Percentiles rank a stretch among this genome's conserved stretches.
Evolutionary conservation across 2,888 invertebrate species (phyloP).

Genomic region (Athalia rosae): DNA sequence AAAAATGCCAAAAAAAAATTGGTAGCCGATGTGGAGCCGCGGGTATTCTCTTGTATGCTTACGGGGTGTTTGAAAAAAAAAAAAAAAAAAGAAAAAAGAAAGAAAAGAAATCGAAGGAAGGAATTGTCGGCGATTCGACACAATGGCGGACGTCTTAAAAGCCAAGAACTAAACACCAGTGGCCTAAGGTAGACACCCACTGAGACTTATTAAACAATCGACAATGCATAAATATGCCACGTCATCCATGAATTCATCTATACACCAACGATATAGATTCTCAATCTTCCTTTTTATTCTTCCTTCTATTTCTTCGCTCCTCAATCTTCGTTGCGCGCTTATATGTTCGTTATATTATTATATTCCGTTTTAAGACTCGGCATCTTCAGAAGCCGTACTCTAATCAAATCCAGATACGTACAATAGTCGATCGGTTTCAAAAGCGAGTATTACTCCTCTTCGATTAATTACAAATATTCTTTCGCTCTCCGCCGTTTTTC

Average conservation of each 20-base stretch:
- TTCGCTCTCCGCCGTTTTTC: too few relatives aligned
- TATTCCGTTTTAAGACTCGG: constrained; percentile 31
- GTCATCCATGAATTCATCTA: constrained; percentile 60
- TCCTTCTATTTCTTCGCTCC: constrained; percentile 5
- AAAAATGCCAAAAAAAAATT: too few relatives aligned
- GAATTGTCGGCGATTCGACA: constrained; percentile 29
- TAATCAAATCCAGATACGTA: constrained; percentile 63
- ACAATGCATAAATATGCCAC: constrained; percentile 65
- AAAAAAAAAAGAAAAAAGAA: neutral
- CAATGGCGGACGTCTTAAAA: constrained; percentile 35
- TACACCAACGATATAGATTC: constrained; percentile 18
- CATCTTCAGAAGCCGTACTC: constrained; percentile 64
- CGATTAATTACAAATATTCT: too few relatives aligned
- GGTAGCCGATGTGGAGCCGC: too few relatives aligned
- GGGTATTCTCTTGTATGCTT: too few relatives aligned
- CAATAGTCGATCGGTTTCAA: constrained; percentile 54
- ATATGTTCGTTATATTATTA: constrained; percentile 8
- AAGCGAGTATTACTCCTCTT: constrained; percentile 30
- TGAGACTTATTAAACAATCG: constrained; percentile 68
- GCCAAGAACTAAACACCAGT: constrained; percentile 58
- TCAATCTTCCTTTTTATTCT: neutral
- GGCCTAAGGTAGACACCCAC: constrained; percentile 65
- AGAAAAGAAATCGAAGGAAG: neutral
- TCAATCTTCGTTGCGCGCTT: neutral
- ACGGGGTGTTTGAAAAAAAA: neutral